Evolutionary conservation across 2,113 vertebrate species (phyloP).

Genomic region (Pangasianodon hypophthalmus): DNA sequence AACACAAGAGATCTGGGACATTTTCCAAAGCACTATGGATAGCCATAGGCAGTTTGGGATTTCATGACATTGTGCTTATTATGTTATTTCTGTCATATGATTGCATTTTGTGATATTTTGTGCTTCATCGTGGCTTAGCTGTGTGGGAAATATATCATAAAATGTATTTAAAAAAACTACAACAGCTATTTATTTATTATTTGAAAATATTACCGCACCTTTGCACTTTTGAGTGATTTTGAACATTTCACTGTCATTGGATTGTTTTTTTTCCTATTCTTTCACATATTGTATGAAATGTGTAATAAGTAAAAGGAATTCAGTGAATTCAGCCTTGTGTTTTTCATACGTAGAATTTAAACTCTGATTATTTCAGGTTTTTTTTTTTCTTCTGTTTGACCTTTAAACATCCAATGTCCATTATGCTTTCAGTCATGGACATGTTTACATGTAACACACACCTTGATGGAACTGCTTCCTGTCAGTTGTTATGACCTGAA

Average conservation of each 20-base stretch:
- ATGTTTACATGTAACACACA: background rate
- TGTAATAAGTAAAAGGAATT: conserved; percentile 27
- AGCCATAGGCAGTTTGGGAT: conserved; percentile 11
- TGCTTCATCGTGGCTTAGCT: background rate
- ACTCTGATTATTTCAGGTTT: background rate
- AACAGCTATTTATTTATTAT: background rate
- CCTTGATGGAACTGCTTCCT: background rate
- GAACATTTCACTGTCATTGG: background rate
- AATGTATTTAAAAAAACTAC: background rate
- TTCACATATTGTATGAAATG: conserved; percentile 24
- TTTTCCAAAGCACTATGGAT: conserved; percentile 15
- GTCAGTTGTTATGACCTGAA: background rate
- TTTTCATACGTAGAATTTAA: background rate
- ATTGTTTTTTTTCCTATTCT: background rate
- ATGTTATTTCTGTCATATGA: background rate
- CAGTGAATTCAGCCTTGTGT: background rate
- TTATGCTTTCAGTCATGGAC: background rate
- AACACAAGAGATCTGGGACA: background rate
- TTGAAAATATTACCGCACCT: conserved; percentile 36
- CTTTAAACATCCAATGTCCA: background rate
- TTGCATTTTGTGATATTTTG: conserved; percentile 1
- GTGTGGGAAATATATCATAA: conserved; percentile 16
- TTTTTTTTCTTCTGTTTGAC: background rate
- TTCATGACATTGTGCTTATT: background rate
- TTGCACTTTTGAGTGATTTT: conserved; percentile 52